Evolutionary conservation across 2,888 invertebrate species (phyloP), one percentile per base, ranked within the genome.

Genomic region (Amphipyra berbera): DNA sequence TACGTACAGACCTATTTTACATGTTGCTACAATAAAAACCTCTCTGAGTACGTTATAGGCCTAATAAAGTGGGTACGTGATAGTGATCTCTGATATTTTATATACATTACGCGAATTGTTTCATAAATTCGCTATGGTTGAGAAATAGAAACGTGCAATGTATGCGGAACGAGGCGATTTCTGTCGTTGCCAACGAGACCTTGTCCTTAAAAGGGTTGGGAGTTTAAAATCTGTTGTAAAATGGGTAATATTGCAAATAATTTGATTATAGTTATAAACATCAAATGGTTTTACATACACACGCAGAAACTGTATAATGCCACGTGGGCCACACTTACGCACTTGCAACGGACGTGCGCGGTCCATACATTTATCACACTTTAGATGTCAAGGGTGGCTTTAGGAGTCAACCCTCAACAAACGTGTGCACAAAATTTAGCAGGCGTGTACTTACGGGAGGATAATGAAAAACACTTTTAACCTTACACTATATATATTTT

Each of bases 21-120:
- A 75, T 75, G 55, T 65, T 60, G 58, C 42, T 76, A 65, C 77
- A 75, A 76, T 75, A 75, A 75, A 75, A 75, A 65, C 68, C 53
- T 15, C 59, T 68, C 65, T 46, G 49, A 68, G 60, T 75, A 68
- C 55, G 60, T 76, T 75, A 76, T 58, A 65, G 57, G 60, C 21
- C 61, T 68, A 75, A 75, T 76, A 75, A 75, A 75, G 57, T 65
- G 60, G 45, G 73, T 63, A 75, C 75, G 77, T 75, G 75, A 61
- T 75, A 69, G 58, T 76, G 73, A 76, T 65, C 68, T 68, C 59
- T 76, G 76, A 77, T 76, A 77, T 76, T 75, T 75, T 75, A 76
- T 75, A 73, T 69, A 75, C 77, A 75, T 75, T 75, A 76, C 75
- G 65, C 73, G 68, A 61, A 73, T 76, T 73, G 73, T 77, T 73